Percentiles rank a stretch among this genome's conserved stretches.
These are phyloP conservation scores for Ctenopoma multispine DNA, from an alignment of 2,797 vertebrate genomes.

Conservation along the genomic window DNA sequence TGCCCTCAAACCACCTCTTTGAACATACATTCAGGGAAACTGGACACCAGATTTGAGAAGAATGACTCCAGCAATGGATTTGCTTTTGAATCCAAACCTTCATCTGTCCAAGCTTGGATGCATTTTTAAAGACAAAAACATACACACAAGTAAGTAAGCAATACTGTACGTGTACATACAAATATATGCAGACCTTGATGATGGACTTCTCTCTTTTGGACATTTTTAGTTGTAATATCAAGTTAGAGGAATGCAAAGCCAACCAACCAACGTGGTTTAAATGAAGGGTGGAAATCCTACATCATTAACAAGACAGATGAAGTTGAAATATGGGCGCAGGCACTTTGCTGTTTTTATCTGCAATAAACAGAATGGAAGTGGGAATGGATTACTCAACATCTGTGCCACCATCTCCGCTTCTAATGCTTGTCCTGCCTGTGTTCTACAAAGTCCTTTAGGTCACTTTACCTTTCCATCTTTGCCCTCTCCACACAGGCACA, in stretches of 20 bases:
- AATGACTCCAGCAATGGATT: slow-evolving; percentile 36
- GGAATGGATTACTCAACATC: slow-evolving; percentile 46
- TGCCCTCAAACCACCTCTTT: slow-evolving; percentile 55
- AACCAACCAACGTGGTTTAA: slow-evolving; percentile 40
- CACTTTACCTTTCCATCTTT: slow-evolving; percentile 48
- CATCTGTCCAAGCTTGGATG: slow-evolving; percentile 11
- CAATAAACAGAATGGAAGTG: slow-evolving; percentile 45
- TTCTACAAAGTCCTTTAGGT: slow-evolving; percentile 37
- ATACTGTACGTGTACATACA: slow-evolving; percentile 9
- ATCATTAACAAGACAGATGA: slow-evolving; percentile 54
- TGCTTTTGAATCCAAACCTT: slow-evolving; percentile 27
- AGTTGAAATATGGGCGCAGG: slow-evolving; percentile 53
- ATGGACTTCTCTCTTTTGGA: slow-evolving; percentile 14
- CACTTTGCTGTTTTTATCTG: slow-evolving; percentile 53
- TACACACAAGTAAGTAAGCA: background rate
- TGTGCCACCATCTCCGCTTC: slow-evolving; percentile 24
- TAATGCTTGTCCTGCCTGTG: slow-evolving; percentile 20
- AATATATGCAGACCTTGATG: background rate
- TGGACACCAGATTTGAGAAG: slow-evolving; percentile 49
- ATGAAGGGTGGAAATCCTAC: slow-evolving; percentile 40
- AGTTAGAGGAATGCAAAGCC: slow-evolving; percentile 46
- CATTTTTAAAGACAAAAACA: slow-evolving; percentile 16
- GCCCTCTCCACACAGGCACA: slow-evolving; percentile 24
- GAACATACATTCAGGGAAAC: slow-evolving; percentile 54
- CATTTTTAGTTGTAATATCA: slow-evolving; percentile 21